Evolutionary conservation across 2,113 vertebrate genomes (phyloP), one percentile per base, ranked within the genome.

Genomic region (Carettochelys insculpta): DNA sequence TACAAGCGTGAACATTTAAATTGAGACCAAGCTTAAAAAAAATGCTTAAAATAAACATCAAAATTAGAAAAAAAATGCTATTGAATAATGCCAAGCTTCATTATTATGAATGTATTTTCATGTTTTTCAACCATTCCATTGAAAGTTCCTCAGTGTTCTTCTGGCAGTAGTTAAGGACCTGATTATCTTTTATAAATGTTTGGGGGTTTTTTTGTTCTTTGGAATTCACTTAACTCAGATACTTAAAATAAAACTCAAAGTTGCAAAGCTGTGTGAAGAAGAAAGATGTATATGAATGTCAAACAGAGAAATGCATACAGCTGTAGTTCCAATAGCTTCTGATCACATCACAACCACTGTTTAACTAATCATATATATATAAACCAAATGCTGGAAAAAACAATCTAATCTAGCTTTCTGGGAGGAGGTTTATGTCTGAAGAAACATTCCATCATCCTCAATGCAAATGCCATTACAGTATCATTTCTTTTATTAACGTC

Each of bases 231-330:
- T 43, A 43, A 43, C n/a, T 45, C 24, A 73, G 17, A 38, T 25
- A 75, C 25, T 75, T 27, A 45, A 7, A 75, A 14, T 41, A 73
- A 65, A 41, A 43, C 20, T 43, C 38, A 41, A 73, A 43, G 41
- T 10, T n/a, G 8, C 61, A n/a, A n/a, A n/a, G 34, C 3, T n/a
- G 16, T n/a, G 31, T 73, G n/a, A 43, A 73, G 14, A 61, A 41
- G 73, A 20, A 11, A 6, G 51, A 11, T 16, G 45, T 58, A 68
- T 38, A 38, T 4, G 43, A 31, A 75, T 10, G 2, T 0, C 43
- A 31, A 68, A 56, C 1, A 6, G n/a, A 14, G 17, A 0, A 0
- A 71, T 38, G 47, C 43, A 22, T 5, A 3, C 25, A 13, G 5
- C n/a, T 25, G 4, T 17, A 7, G 3, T 24, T 71, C 51, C 11